Conservation (phyloP, 1,140 invertebrate species). For the Hylyphantes graminicola region DNA sequence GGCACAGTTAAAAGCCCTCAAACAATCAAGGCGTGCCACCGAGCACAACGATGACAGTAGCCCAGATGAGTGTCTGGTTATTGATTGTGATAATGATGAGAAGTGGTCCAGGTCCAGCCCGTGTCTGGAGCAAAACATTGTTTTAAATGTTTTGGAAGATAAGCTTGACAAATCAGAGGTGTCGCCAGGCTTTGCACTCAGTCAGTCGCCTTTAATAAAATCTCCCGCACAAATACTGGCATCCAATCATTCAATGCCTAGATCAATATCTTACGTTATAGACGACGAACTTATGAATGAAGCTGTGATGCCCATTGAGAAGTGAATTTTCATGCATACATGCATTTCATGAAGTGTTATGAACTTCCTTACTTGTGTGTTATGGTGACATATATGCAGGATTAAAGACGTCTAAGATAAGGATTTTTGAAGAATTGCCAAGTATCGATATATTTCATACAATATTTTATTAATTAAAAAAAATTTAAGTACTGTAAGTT, state of each 20-base stretch:
- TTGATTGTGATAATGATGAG: conserved; percentile 65
- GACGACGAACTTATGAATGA: conserved; percentile 92
- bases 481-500: no score
- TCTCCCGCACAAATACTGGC: conserved; percentile 57
- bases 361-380: no score
- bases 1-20: conserved; percentile 39
- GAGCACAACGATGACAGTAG: conserved; percentile 64
- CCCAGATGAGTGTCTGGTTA: conserved; percentile 67
- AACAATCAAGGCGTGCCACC: conserved; percentile 39
- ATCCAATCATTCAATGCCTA: conserved; percentile 62
- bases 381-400: no score
- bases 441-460: no score
- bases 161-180: conserved; percentile 54
- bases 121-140: conserved; percentile 38
- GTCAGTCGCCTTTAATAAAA: conserved; percentile 56
- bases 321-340: conserved; percentile 66
- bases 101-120: conserved; percentile 41
- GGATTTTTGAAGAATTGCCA: no score
- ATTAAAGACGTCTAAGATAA: no score
- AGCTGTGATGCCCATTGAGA: conserved; percentile 80
- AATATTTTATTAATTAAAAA: no score
- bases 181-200: conserved; percentile 41
- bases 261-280: conserved; percentile 80
- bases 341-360: neutral
- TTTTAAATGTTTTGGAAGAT: conserved; percentile 55